Conservation (phyloP, 1,140 invertebrate genomes). For the Olivierus martensii region DNA sequence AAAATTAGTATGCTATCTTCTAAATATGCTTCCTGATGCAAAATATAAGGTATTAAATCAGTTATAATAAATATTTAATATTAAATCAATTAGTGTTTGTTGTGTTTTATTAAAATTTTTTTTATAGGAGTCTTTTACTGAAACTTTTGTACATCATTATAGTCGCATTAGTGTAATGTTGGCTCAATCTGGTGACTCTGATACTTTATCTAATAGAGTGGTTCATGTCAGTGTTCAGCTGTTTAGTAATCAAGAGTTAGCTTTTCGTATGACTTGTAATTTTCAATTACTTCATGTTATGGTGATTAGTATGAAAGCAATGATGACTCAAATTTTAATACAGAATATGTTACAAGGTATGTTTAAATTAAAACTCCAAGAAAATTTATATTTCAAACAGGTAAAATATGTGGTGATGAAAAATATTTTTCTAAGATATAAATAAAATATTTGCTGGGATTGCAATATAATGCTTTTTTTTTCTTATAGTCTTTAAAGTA, state of each 20-base stretch:
- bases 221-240: slow-evolving; percentile 93
- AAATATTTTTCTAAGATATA: no score
- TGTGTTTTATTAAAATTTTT: not conserved
- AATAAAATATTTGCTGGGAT: no score
- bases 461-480: no score
- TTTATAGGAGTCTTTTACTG: slow-evolving; percentile 68
- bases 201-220: slow-evolving; percentile 83
- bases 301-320: slow-evolving; percentile 80
- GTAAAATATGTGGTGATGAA: no score
- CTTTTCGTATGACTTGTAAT: slow-evolving; percentile 76
- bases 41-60: slow-evolving; percentile 87
- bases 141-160: slow-evolving; percentile 91
- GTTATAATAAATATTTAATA: not conserved
- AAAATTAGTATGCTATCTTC: slow-evolving; percentile 85
- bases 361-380: no score
- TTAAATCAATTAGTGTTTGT: no score
- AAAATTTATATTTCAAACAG: no score
- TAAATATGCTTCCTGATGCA: slow-evolving; percentile 89
- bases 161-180: slow-evolving; percentile 83
- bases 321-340: slow-evolving; percentile 84
- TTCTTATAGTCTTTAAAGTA: no score
- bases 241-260: slow-evolving; percentile 84
- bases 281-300: slow-evolving; percentile 82
- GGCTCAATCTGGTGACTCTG: slow-evolving; percentile 66
- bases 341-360: slow-evolving; percentile 70